Base-by-base conservation (phyloP, 2,888 invertebrate species). In the Rhamnusium bicolor region DNA sequence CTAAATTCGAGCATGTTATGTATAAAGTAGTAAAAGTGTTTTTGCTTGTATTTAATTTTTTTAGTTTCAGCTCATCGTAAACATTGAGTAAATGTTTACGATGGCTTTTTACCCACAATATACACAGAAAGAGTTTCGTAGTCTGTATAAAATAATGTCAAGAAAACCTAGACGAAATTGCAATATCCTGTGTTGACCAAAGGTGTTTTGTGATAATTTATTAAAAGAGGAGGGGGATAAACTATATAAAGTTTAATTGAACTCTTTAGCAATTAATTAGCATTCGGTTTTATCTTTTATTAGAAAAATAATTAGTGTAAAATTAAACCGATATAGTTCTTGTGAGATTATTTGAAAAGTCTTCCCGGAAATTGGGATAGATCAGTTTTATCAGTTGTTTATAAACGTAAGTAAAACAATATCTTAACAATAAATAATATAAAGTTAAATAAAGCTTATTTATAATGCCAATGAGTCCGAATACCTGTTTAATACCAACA, bases 221-320 rank as follows among this genome's bases (percentile, higher is more conserved):
- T 29, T 49, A 27, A 2, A 19, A 21, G 24, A 51, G 24, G 18
- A 12, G 63, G 63, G 63, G 63, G 2, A n/a, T 32, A 62, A 62
- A 62, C 24, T 62, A 47, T 62, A 46, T 29, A 58, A 40, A 40
- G 40, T 32, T 58, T 32, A 32, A 58, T 58, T 58, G n/a, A 14
- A 12, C 40, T 40, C 40, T 40, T 40, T n/a, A n/a, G n/a, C n/a
- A 3, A n/a, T 40, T n/a, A 40, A 40, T 40, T 40, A 40, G 40
- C 3, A 2, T n/a, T 40, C n/a, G 4, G 40, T 40, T 40, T n/a
- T n/a, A n/a, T n/a, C n/a, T n/a, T 40, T 40, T 40, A 40, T 3
- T n/a, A 5, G 12, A 40, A 40, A 40, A n/a, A 40, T 40, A 1
- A 14, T 40, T 40, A 40, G 40, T 40, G 40, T n/a, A 40, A 1